Evolutionary conservation across 2,113 vertebrate species (phyloP), one percentile per base, ranked within the genome.

Genomic region (Anhinga anhinga): DNA sequence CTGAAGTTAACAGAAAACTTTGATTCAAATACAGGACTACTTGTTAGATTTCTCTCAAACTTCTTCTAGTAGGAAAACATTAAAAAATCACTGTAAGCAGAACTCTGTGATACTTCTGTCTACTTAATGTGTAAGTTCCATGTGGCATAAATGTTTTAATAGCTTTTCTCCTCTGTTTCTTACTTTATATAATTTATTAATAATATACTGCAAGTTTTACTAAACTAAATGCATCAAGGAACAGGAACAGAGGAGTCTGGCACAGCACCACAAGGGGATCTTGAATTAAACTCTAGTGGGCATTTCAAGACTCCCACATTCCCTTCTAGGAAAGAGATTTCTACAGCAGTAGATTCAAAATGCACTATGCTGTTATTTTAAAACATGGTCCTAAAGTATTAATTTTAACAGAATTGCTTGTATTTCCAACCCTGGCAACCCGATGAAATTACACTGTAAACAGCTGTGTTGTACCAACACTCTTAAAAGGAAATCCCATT

Each of bases 141-240:
- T 42, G 27, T 80, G 38, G 15, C 22, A 91, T 82, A 59, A 90
- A 81, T 88, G 7, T 93, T 94, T 93, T 73, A 86, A 86, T 38
- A 62, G 1, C 5, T 66, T 73, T 91, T 91, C 58, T n/a, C 22
- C 11, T 77, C 69, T 74, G 3, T 93, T 90, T 94, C 45, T 81
- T 61, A 62, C 32, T 88, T 93, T 70, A 45, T 90, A 73, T 82
- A 55, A 86, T 93, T 90, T 90, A 86, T 88, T 82, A 86, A 93
- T 62, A 88, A 53, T 77, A 62, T 42, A 49, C n/a, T 45, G 15
- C 45, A 90, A 90, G 5, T 78, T 94, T 81, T 86, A 78, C 30
- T 83, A 88, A 93, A 83, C 18, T 66, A 70, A 90, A 80, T 59
- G 30, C n/a, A 42, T 50, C n/a, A 53, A 83, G 65, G 52, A 84